Base-by-base conservation (phyloP, 2,797 vertebrate genomes). In the Thunnus albacares region DNA sequence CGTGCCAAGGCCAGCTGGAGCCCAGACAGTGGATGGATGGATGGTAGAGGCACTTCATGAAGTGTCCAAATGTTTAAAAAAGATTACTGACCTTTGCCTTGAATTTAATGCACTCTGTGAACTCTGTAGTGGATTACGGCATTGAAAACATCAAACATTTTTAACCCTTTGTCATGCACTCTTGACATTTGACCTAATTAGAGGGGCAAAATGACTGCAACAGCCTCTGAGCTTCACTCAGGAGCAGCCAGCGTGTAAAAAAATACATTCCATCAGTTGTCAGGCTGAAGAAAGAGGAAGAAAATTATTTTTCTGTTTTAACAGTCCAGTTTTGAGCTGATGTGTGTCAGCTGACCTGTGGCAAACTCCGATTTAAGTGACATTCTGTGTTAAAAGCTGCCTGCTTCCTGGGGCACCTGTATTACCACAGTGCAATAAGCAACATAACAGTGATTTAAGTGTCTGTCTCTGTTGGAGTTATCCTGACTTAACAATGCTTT, bases 391-490 rank as follows among this genome's bases (percentile, higher is more conserved):
- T 51, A 56, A 69, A 68, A 67, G 64, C 55, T 70, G 41, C 5
- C 56, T 17, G 49, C 18, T 56, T 56, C 33, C 67, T 68, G 65
- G 55, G 8, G 0, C 0, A 69, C 26, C 53, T 64, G 60, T 17
- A 3, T 77, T 74, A 51, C 58, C 9, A 81, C 75, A 88, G 24
- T 49, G 49, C 43, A 63, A 53, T 53, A 68, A 60, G 20, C 24
- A 59, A 59, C 70, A 58, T 52, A 26, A 30, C 30, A 69, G 30
- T 63, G 66, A 81, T 81, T 82, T 82, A 67, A 45, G n/a, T 49
- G 71, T 65, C 67, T 67, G 45, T 41, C 59, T 84, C 35, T 68
- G 77, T 55, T 63, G 62, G 83, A 72, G 58, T 43, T 64, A 62
- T 47, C 55, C 53, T 55, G 45, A 71, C 52, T 75, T 77, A 70